A percentile compares a stretch with the other conserved stretches of the same genome.
Conservation (phyloP, 2,888 invertebrate genomes). For the Drosophila melanosoma region DNA sequence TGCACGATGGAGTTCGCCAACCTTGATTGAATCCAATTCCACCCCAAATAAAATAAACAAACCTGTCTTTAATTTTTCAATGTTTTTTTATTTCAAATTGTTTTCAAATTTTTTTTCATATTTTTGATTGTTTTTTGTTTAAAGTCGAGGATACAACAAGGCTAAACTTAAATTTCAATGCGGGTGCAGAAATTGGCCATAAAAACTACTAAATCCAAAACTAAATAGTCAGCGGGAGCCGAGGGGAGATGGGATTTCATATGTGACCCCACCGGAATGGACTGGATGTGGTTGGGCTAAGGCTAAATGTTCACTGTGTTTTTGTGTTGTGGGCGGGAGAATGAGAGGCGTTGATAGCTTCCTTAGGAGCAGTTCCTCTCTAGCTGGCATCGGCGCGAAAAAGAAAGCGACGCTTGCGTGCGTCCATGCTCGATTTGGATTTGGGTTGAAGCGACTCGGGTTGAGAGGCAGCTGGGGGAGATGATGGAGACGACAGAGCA, state of each 20-base stretch:
- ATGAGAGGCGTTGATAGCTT: not conserved
- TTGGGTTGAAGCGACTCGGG: conserved; percentile 73
- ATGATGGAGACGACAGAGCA: not conserved
- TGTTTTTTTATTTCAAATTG: conserved; percentile 46
- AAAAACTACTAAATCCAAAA: conserved; percentile 70
- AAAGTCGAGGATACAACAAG: conserved; percentile 62
- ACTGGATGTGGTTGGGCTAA: conserved; percentile 8
- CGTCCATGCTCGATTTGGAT: conserved; percentile 84
- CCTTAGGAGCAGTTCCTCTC: conserved; percentile 9
- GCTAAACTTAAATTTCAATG: conserved; percentile 67
- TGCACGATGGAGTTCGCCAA: conserved; percentile 76
- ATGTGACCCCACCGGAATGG: conserved; percentile 1
- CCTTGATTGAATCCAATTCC: not conserved
- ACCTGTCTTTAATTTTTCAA: conserved; percentile 35
- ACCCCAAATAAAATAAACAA: not conserved
- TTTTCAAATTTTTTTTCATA: conserved; percentile 32
- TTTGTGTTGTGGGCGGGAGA: conserved; percentile 32
- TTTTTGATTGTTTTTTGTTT: conserved; percentile 35
- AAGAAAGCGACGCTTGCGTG: conserved; percentile 85
- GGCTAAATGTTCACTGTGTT: conserved; percentile 26
- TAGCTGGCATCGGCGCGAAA: conserved; percentile 84
- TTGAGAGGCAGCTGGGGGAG: conserved; percentile 43
- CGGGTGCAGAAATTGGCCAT: conserved; percentile 59
- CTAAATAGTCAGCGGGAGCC: conserved; percentile 30
- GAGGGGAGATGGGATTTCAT: not conserved